Evolutionary conservation across 1,140 invertebrate species (phyloP), one percentile per base, ranked within the genome.

Genomic region (Temnothorax longispinosus): DNA sequence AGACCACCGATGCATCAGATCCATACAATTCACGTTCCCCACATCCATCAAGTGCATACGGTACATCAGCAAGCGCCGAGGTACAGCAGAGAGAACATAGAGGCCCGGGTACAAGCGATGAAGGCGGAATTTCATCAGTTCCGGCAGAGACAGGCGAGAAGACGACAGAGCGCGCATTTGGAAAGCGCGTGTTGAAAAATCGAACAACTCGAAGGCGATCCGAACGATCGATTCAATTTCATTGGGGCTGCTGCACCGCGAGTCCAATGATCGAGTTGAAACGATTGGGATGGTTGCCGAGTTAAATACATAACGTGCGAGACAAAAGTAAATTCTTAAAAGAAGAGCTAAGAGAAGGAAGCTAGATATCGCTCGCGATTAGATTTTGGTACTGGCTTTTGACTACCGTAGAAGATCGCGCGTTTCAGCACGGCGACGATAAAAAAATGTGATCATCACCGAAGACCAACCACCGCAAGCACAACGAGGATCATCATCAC

Each of bases 71-170:
- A 95, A 84, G 92, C 90, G 60, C 92, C 88, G 81, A 91, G 95
- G 84, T 95, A 94, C 90, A 93, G 94, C 84, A 91, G 94, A 86
- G 97, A 98, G 90, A 98, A 98, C 94, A 98, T 98, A 88, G 98
- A 98, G 93, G 98, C 98, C 4, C 96, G 99, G 71, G 98, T 99
- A 76, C 98, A 98, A 89, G 98, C 98, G 47, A 98, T 99, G 97
- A 98, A 99, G 91, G 98, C 99, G 93, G 98, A 99, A 94, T 99
- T 99, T 95, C 97, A 99, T 93, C 97, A 98, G 93, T 99, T 99
- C 95, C 96, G 98, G 76, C 97, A 98, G 92, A 96, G 98, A 56
- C 98, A 99, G 94, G 98, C 98, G 64, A 96, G 97, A 93, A 95
- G 97, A 67, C 95, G 96, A 86, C 96, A 96, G 89, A 96, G 97